A percentile compares a stretch with the other conserved stretches of the same genome.
phyloP scores from a whole-genome alignment of 2,797 vertebrate species.

The Rhinichthys osculus region DNA sequence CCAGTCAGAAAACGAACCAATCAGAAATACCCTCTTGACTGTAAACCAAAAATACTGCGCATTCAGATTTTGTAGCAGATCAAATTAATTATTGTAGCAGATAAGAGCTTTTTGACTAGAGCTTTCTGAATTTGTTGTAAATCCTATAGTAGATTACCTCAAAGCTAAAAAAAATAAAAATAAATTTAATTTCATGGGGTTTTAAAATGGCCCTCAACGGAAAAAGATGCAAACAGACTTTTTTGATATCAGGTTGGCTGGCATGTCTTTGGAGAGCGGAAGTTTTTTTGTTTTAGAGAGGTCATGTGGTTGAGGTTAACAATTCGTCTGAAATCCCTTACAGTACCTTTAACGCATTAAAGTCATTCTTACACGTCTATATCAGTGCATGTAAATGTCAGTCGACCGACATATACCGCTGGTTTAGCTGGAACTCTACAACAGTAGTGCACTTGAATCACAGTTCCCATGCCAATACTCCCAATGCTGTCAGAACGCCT shows the following conservation, averaged over 20 bases:
- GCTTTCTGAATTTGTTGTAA: neutral
- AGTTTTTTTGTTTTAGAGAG: neutral
- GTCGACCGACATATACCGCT: neutral
- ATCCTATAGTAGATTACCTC: neutral
- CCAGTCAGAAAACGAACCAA: neutral
- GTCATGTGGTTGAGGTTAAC: neutral
- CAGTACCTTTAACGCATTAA: neutral
- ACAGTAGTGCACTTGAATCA: neutral
- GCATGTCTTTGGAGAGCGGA: neutral
- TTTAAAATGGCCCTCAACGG: neutral
- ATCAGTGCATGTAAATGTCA: slow-evolving; percentile 18
- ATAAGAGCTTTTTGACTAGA: neutral
- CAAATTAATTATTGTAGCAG: neutral
- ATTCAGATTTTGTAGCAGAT: neutral
- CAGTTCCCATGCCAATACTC: slow-evolving; percentile 25
- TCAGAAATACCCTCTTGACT: neutral
- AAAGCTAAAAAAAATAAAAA: neutral
- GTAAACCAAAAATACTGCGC: neutral
- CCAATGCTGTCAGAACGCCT: slow-evolving; percentile 28
- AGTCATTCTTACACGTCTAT: neutral
- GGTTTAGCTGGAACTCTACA: slow-evolving; percentile 1
- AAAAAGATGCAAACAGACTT: neutral
- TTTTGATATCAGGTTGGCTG: neutral
- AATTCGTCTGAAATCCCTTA: neutral
- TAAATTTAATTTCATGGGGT: neutral